These are phyloP conservation scores for Pollenia griseotomentosa DNA, from an alignment of 2,888 invertebrate species.

Conservation along the genomic window DNA sequence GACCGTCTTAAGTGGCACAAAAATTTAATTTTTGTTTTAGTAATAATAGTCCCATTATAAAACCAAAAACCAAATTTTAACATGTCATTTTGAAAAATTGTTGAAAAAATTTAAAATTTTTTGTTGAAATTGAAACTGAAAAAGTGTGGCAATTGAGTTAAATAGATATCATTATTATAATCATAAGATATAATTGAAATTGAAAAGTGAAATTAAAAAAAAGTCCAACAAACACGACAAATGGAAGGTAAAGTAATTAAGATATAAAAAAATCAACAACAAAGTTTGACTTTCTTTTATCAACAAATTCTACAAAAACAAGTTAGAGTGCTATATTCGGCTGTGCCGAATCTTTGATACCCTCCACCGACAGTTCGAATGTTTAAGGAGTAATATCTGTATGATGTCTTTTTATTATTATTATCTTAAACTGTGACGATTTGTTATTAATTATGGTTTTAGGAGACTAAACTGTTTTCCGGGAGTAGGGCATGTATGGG, in stretches of 20 bases:
- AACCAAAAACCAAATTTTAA: neutral
- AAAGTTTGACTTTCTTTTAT: too few relatives aligned
- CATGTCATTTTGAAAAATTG: constrained; percentile 12
- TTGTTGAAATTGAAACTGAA: constrained; percentile 4
- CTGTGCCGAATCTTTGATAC: too few relatives aligned
- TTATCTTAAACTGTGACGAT: too few relatives aligned
- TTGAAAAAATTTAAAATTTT: neutral
- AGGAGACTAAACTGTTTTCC: too few relatives aligned
- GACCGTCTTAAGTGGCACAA: neutral
- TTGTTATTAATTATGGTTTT: too few relatives aligned
- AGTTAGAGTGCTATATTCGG: too few relatives aligned
- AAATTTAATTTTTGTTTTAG: neutral
- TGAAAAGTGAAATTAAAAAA: neutral
- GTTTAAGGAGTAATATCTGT: too few relatives aligned
- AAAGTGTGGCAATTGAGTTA: constrained; percentile 1
- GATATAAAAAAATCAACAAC: neutral
- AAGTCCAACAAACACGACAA: neutral
- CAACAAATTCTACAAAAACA: too few relatives aligned
- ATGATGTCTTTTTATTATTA: too few relatives aligned
- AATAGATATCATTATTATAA: neutral
- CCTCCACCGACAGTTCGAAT: too few relatives aligned
- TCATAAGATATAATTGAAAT: neutral
- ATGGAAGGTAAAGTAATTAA: neutral
- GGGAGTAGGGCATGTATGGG: too few relatives aligned
- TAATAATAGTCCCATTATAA: neutral